Conservation (phyloP, 2,113 vertebrate genomes). For the Serinus canaria region DNA sequence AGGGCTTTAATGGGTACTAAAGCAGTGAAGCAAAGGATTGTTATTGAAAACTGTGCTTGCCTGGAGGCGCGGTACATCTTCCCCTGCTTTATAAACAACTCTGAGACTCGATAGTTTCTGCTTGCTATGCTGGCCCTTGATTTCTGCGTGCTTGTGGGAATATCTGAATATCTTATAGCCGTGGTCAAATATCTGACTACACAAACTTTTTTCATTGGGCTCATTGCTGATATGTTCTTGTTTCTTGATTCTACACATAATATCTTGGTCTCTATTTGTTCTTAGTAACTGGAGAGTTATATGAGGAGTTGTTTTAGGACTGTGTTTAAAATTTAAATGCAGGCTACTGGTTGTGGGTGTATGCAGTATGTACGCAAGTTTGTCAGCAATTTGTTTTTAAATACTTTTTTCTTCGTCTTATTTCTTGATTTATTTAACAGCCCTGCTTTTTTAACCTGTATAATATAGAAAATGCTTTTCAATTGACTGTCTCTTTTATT, state of each 20-base stretch:
- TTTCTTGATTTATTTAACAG: not conserved
- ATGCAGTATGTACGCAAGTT: rapidly evolving
- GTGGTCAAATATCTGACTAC: rapidly evolving
- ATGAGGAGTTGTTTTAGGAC: not conserved
- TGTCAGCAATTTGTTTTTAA: not conserved
- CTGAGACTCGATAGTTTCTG: rapidly evolving
- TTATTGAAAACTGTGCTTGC: not conserved
- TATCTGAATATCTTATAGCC: not conserved
- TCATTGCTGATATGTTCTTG: not conserved
- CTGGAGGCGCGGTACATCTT: not conserved
- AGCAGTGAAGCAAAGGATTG: not conserved
- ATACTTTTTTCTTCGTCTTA: not conserved
- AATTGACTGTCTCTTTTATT: not conserved
- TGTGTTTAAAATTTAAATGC: not conserved
- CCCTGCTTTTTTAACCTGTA: not conserved
- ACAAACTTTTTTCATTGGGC: not conserved
- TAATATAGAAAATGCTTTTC: not conserved
- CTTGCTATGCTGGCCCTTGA: not conserved
- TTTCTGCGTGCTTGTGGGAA: not conserved
- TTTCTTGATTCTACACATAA: not conserved
- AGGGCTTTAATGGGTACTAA: rapidly evolving
- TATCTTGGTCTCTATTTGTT: not conserved
- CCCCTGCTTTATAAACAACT: not conserved
- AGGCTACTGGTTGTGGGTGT: not conserved
- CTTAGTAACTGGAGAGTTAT: not conserved